phyloP scores from a whole-genome alignment of 2,888 invertebrate species.

The Ophion ellenae region DNA sequence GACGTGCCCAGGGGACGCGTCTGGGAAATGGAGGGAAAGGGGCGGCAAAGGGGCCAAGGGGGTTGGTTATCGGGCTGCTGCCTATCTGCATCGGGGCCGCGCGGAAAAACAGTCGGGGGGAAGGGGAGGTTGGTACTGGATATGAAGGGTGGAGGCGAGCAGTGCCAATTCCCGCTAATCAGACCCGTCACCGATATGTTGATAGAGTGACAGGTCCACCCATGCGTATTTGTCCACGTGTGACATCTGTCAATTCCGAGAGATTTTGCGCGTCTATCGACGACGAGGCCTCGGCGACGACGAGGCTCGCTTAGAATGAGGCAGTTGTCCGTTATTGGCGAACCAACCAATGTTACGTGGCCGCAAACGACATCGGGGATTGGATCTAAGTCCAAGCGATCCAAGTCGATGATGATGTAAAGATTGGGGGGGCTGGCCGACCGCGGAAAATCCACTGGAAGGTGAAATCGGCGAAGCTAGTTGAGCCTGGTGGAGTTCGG shows the following conservation, averaged over 20 bases:
- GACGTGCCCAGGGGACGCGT: conserved; percentile 9
- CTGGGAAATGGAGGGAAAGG: conserved; percentile 7
- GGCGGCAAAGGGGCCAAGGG: neutral
- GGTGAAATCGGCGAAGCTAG: too few relatives aligned
- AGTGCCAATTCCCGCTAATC: conserved; percentile 49
- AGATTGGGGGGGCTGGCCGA: too few relatives aligned
- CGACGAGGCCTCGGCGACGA: neutral
- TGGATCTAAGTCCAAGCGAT: neutral
- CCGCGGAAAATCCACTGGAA: too few relatives aligned
- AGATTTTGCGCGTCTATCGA: conserved; percentile 18
- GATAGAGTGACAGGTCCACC: conserved; percentile 72
- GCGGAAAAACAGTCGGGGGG: conserved; percentile 14
- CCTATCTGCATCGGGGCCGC: conserved; percentile 17
- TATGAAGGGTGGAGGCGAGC: conserved; percentile 21
- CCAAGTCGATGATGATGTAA: too few relatives aligned
- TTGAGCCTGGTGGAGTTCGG: too few relatives aligned
- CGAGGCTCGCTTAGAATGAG: neutral
- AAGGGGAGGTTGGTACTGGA: neutral
- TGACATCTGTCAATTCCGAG: conserved; percentile 78
- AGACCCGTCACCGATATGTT: conserved; percentile 67
- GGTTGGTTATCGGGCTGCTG: conserved; percentile 39
- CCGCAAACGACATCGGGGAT: neutral
- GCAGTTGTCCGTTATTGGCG: neutral
- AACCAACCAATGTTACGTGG: neutral
- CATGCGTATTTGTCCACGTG: conserved; percentile 75